Evolutionary conservation across 2,113 vertebrate species (phyloP).

Genomic region (Clarias batrachus): DNA sequence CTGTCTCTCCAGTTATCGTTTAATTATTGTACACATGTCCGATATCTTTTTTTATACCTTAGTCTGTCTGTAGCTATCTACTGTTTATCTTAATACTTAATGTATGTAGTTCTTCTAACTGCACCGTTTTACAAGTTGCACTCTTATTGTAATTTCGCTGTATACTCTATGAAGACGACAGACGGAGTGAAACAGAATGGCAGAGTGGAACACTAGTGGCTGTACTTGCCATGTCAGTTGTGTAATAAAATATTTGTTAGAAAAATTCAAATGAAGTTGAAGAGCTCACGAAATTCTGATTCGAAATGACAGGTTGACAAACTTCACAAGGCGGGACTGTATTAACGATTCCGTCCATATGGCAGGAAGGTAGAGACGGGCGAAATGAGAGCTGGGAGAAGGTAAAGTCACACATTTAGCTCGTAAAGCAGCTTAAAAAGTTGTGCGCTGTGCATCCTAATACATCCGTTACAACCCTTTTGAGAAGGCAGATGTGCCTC

Average conservation of each 20-base stretch:
- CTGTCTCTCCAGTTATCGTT: too few species aligned
- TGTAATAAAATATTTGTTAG: not conserved
- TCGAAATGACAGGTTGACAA: not conserved
- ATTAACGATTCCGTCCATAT: not conserved
- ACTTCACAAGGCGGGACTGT: not conserved
- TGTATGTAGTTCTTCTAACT: too few species aligned
- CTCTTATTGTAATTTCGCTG: too few species aligned
- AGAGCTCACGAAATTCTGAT: not conserved
- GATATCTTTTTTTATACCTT: too few species aligned
- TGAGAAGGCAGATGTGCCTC: conserved; percentile 21
- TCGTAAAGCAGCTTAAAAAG: not conserved
- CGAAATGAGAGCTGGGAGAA: not conserved
- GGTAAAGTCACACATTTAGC: not conserved
- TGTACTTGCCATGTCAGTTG: not conserved
- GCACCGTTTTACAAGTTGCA: too few species aligned
- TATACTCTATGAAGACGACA: too few species aligned
- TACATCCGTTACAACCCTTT: conserved; percentile 3
- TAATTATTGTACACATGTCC: too few species aligned
- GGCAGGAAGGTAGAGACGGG: not conserved
- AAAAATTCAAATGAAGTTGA: not conserved
- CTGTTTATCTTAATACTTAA: too few species aligned
- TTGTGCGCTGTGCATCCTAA: not conserved
- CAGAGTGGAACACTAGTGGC: not conserved
- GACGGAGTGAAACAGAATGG: too few species aligned
- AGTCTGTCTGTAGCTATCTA: too few species aligned